Base-by-base conservation (phyloP, 2,888 invertebrate species). In the Dynastes maya region DNA sequence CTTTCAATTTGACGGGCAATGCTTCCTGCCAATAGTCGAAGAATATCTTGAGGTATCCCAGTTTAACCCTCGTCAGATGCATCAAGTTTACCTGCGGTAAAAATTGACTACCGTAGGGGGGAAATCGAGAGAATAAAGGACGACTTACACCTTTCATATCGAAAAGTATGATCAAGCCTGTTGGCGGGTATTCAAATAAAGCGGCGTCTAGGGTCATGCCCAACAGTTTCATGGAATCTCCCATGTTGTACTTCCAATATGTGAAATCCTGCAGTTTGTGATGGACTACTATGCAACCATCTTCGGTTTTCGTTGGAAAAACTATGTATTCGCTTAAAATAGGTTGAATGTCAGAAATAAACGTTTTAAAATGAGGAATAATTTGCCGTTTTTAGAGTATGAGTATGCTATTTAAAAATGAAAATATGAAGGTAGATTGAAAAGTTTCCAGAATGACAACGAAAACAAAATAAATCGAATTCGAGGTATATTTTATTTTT, bases 21-120 rank as follows among this genome's bases (percentile, higher is more conserved):
- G 91, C 94, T 83, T 94, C 94, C 86, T 95, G 94, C 2, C 94
- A 86, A 86, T 93, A 94, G 79, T 90, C 90, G 88, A 94, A 92
- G 86, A 93, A 93, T 84, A 92, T 91, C 58, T 91, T 90, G 0
- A 94, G 86, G 0, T 91, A 79, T 5, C 83, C 80, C 1, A 84
- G 2, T 64, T 80, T 82, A 0, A 85, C 64, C 49, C 82, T 81
- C 0, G 86, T 86, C 27, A 86, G 74, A 79, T 86, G 86, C 83
- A 84, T 82, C 22, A 86, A 63, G 16, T 84, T 83, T 5, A 84
- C 80, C 83, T 83, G 75, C 67, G 32, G 32, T 37, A 37, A 37
- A 37, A 37, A 37, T 37, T 37, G 4, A 37, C 32, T 37, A 37
- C 4, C 1, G 5, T 5, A 5, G 5, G 5, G 32, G 32, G 32